Evolutionary conservation across 64 coral and sea anemone species (phyloP), one percentile per base, ranked within the genome.

Genomic region (Montipora sp.): DNA sequence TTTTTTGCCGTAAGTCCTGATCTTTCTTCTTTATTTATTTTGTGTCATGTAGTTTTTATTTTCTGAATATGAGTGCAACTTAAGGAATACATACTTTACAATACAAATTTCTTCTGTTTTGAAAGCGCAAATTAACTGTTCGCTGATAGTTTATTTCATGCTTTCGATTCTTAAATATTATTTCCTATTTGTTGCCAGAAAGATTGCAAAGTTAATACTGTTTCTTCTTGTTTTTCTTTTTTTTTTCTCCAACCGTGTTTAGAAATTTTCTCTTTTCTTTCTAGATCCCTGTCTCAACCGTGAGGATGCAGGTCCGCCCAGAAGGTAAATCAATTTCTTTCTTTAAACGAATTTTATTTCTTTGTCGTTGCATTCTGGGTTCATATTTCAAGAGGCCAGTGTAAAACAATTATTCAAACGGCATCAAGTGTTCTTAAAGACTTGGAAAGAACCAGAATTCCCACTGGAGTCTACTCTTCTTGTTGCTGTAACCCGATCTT

Each of bases 251-350:
- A 20, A 15, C 69, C 20, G 18, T 45, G 16, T 13, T 10, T 61
- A 2, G 23, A 4, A 60, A 43, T 58, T 22, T 81, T 13, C 23
- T 27, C 49, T 24, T 58, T 61, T n/a, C 19, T 46, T 49, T 49
- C 8, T 47, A 85, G 82, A 19, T 72, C 18, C 82, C 61, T 12
- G 82, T 85, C 16, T 72, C 82, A 2, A 51, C 82, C 16, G 20
- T 72, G 27, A 67, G 65, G 47, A 85, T 20, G 45, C 82, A 85
- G 49, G 82, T 85, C 47, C 82, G 82, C 19, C 82, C 82, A 48
- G 82, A 85, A 51, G 82, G 82, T 85, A 85, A 51, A 21, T 13
- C 47, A 71, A 43, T 63, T 55, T 55, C 6, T 55, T 11, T 15
- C 13, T 63, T 63, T 3, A 63, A 63, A 16, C 14, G 9, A 36